Base-by-base conservation (phyloP, 2,113 vertebrate genomes). In the Grammomys dolichurus region DNA sequence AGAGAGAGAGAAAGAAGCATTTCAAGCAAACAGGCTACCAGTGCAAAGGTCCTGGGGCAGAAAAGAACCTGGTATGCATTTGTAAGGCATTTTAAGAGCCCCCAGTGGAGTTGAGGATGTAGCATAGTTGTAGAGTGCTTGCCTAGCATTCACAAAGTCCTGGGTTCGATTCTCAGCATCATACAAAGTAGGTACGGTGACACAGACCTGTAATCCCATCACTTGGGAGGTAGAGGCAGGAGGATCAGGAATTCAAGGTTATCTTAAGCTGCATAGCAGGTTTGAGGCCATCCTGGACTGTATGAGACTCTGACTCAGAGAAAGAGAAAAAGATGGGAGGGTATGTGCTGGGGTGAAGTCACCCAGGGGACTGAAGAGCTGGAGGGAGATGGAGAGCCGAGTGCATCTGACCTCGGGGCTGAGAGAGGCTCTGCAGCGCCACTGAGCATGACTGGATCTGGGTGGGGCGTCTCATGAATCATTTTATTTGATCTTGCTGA, bases 1-100 rank as follows among this genome's bases (percentile, higher is more conserved):
- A 31, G 24, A 77, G 46, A 28, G 14, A 51, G 28, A 51, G 12
- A 54, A 48, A 54, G 7, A 60, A 51, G 33, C 43, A 24, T 70
- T 72, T 54, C 5, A 5, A 43, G 51, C 28, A 65, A 54, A 58
- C 0, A 2, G 75, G 60, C 3, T 31, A 67, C n/a, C n/a, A 0
- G 33, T 70, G 58, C 58, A 13, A 95, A 65, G 58, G 28, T 31
- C 69, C 96, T 60, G 90, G 7, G 89, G 60, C 46, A n/a, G 78
- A 80, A 31, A 84, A 13, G 1, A 63, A 14, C n/a, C 12, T 0
- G 0, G 43, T 4, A 2, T 0, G 2, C 28, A 43, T 2, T 69
- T 69, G 13, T 69, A 4, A 69, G 3, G 19, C 22, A 22, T 16
- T 17, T n/a, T 12, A 8, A 65, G 63, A 87, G 65, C 7, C 19